Base-by-base conservation (phyloP, 2,888 invertebrate species). In the Eugnorisma glareosa region DNA sequence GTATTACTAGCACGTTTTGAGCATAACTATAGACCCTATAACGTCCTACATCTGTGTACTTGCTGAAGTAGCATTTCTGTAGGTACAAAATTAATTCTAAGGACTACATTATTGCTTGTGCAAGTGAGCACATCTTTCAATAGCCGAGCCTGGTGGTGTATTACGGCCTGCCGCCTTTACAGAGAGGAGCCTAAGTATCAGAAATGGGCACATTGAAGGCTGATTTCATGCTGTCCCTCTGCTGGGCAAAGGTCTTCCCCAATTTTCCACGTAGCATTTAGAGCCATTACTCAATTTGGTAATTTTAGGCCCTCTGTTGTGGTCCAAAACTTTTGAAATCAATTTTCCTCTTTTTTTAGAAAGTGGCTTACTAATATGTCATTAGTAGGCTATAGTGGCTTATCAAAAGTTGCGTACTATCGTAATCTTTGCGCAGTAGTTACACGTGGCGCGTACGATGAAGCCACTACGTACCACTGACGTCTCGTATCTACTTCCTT, bases 331-430 rank as follows among this genome's bases (percentile, higher is more conserved):
- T 0, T 18, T 31, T 5, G 6, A 54, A 10, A 28, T 6, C 28
- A 51, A 63, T 37, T 24, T 15, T 40, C 21, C 0, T 11, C 15
- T 10, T 57, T 24, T 40, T 24, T 1, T 28, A 45, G 24, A 35
- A 73, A 71, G n/a, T 73, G 21, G 43, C 59, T 40, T 70, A 73
- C 28, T 61, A 61, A 76, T 54, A 57, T 40, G 28, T n/a, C 59
- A 48, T 35, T 40, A 21, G 40, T 43, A 43, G 18, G 45, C 59
- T 57, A 72, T 63, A 69, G 67, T 57, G 70, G 67, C 74, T 86
- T 86, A 83, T 83, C 83, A 72, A 68, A 64, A 86, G 61, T 59
- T 83, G 48, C 68, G 71, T 59, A 67, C 63, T 79, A 80, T 86
- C 86, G 31, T 59, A 86, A 84, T 84, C 80, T 73, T 75, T 80